Evolutionary conservation across 2,797 vertebrate species (phyloP), one percentile per base, ranked within the genome.

Genomic region (Tragopan temminckii): DNA sequence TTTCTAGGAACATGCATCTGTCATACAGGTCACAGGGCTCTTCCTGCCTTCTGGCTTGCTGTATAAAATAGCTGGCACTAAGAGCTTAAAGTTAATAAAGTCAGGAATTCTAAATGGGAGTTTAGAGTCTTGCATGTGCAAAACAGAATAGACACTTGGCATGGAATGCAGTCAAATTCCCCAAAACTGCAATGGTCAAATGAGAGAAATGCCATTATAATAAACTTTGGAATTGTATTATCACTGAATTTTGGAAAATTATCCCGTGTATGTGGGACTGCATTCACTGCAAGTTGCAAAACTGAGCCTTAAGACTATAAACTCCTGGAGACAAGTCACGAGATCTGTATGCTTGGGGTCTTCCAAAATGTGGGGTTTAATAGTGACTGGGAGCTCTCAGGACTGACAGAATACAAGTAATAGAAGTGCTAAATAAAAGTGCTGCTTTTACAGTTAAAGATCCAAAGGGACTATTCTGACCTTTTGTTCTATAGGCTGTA

Each of bases 41-140:
- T 70, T 88, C 88, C 77, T 90, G 88, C 52, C 63, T 87, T 36
- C 82, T 79, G 79, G 13, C 8, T 67, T 38, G 21, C 67, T 29
- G 10, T 72, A 33, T 35, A 18, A 89, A 77, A 78, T 20, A 50
- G 18, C 48, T 91, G 85, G 69, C 63, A 92, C 24, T 21, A 48
- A 24, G 36, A 89, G 7, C 62, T 50, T 70, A 5, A 72, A 84
- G 46, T 81, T 68, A 88, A 94, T 88, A 77, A 92, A 90, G n/a
- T 81, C 2, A 3, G 74, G 57, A 91, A 74, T 79, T 89, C 75
- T 48, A 59, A 88, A 81, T 35, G 57, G 59, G 42, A 53, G 35
- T 84, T 72, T 80, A 33, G 31, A 92, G 59, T 67, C 77, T 87
- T 0, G 0, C 40, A 50, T 4, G 40, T 91, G 77, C 36, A 53